A percentile compares a stretch with the other conserved stretches of the same genome.
Conservation (phyloP, 1,140 invertebrate genomes). For the Meloidogyne hapla region DNA sequence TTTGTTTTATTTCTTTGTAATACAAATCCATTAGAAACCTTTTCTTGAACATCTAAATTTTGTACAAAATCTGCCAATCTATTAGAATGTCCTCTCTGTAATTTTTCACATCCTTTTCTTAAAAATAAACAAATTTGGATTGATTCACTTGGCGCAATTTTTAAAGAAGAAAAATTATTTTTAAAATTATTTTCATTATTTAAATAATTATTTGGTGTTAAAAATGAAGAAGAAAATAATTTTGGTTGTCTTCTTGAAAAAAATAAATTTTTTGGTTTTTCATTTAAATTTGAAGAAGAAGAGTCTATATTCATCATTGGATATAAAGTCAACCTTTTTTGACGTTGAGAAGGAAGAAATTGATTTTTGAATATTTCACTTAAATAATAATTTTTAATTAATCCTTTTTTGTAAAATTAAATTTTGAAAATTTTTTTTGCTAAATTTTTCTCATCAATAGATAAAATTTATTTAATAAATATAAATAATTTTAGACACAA, state of each 20-base stretch:
- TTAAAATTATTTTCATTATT: background rate
- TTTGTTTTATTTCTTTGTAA: background rate
- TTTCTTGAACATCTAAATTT: slow-evolving; percentile 12
- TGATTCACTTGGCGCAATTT: slow-evolving; percentile 4
- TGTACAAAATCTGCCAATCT: slow-evolving; percentile 19
- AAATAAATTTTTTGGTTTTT: background rate
- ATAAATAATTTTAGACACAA: no score
- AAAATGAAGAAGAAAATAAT: background rate
- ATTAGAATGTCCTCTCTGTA: background rate
- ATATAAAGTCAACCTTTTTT: background rate
- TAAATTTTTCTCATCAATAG: no score
- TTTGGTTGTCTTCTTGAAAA: background rate
- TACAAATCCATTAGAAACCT: slow-evolving; percentile 14
- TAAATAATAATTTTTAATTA: background rate
- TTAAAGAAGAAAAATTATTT: background rate
- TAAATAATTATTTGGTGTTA: background rate
- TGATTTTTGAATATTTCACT: background rate
- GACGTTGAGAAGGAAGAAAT: background rate
- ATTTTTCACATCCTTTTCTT: no score
- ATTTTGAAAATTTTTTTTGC: no score
- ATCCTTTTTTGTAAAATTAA: no score
- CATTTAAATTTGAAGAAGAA: background rate
- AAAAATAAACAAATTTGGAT: background rate
- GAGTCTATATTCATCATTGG: background rate
- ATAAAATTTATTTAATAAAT: no score